Base-by-base conservation (phyloP, 2,797 vertebrate species). In the Australoheros facetus region DNA sequence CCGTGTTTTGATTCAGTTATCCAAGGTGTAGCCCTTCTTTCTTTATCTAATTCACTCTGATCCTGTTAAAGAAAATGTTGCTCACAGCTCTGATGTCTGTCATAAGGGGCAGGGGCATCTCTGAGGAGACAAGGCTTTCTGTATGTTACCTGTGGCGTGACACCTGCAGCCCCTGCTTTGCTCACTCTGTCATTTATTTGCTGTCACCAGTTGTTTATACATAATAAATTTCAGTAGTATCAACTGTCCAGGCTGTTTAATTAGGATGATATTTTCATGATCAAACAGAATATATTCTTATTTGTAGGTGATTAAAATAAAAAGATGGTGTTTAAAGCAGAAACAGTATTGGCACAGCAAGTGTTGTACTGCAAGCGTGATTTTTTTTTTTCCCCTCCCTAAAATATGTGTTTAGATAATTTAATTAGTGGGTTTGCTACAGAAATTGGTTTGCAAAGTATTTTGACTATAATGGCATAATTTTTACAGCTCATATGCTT, bases 81-180 rank as follows among this genome's bases (percentile, higher is more conserved):
- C 23, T 66, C 62, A 48, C 39, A 28, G 14, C 62, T 66, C 9
- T 64, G 48, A 55, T 57, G 55, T 80, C 32, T 76, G 73, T 66
- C 55, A 59, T 51, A 11, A n/a, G 71, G 37, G 51, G 6, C 37
- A 19, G 37, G 28, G 70, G 1, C 53, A 83, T 64, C 75, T 81
- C 48, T 51, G 26, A 60, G 86, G 77, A 69, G 62, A 82, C 71
- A 34, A 45, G 62, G 21, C 45, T 72, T 56, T 75, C 57, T 8
- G 11, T 28, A 57, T 45, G 26, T 23, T 45, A 71, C 71, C 88
- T 88, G 88, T 79, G 79, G 28, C 70, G 74, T 75, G 84, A 79
- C 86, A 86, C 78, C 83, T 86, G 82, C 54, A 80, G 59, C 56
- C 48, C 32, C 74, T 59, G 77, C 59, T 81, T 66, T 71, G 60